These are phyloP conservation scores for Gymnocephalus cernua DNA, from an alignment of 2,113 vertebrate genomes.

Conservation along the genomic window DNA sequence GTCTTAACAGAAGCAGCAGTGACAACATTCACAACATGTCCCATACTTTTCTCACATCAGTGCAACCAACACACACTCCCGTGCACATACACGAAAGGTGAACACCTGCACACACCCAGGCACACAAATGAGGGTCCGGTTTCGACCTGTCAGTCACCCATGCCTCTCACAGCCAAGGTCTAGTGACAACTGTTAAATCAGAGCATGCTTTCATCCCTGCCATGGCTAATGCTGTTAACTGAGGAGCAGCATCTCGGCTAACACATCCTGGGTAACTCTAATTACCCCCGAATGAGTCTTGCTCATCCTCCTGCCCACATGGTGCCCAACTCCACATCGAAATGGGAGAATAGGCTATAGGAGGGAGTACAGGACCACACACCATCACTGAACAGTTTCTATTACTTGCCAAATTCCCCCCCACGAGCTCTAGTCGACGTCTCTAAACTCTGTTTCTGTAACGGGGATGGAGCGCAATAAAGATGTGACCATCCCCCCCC, in stretches of 20 bases:
- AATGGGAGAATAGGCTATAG: not conserved
- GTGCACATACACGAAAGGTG: not conserved
- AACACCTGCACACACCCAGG: constrained; percentile 4
- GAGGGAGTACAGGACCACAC: constrained; percentile 7
- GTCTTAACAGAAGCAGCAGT: not conserved
- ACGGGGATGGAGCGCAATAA: constrained; percentile 22
- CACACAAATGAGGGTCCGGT: constrained; percentile 23
- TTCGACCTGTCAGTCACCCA: constrained; percentile 78
- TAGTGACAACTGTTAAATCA: constrained; percentile 82
- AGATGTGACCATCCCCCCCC: constrained; percentile 2
- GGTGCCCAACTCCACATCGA: constrained; percentile 30
- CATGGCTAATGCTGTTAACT: constrained; percentile 74
- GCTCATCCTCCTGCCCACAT: constrained; percentile 44
- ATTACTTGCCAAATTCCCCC: constrained; percentile 17
- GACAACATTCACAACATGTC: not conserved
- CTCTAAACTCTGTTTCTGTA: constrained; percentile 22
- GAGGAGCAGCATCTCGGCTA: constrained; percentile 67
- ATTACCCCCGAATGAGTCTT: constrained; percentile 69
- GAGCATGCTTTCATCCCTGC: constrained; percentile 59
- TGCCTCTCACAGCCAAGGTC: constrained; percentile 73
- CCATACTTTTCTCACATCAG: not conserved
- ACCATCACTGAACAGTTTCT: not conserved
- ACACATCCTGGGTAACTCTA: constrained; percentile 62
- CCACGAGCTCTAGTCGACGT: not conserved
- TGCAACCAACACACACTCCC: not conserved